Percentiles rank a stretch among this genome's conserved stretches.
These are phyloP conservation scores for Melangyna quadrimaculata DNA, from an alignment of 2,888 invertebrate genomes.

Conservation along the genomic window DNA sequence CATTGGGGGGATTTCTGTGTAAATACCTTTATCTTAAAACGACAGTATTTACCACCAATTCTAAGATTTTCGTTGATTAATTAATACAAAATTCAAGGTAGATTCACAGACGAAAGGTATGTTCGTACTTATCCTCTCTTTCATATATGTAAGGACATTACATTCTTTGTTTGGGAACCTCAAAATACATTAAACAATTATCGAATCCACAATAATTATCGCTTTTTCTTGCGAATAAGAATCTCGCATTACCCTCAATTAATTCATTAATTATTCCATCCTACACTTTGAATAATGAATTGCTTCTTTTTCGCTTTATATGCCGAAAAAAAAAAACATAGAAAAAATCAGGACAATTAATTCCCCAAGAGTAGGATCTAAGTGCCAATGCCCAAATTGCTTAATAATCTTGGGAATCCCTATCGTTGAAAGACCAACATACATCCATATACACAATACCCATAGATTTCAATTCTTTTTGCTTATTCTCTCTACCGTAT, in stretches of 20 bases:
- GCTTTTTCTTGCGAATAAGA: conserved; percentile 26
- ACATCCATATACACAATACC: neutral
- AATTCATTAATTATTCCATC: conserved; percentile 61
- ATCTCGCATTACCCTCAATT: conserved; percentile 36
- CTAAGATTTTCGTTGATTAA: neutral
- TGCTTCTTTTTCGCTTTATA: neutral
- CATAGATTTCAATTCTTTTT: conserved; percentile 3
- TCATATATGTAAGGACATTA: neutral
- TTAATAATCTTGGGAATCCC: conserved; percentile 57
- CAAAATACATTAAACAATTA: conserved; percentile 40
- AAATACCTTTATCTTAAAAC: too few species aligned
- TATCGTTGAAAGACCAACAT: conserved; percentile 40
- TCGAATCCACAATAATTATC: conserved; percentile 9
- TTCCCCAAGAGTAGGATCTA: conserved; percentile 41
- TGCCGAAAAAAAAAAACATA: neutral
- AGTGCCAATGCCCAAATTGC: conserved; percentile 57
- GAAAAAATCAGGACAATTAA: conserved; percentile 60
- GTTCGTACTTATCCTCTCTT: neutral
- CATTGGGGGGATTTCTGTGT: too few species aligned
- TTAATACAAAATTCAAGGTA: neutral
- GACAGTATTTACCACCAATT: too few species aligned
- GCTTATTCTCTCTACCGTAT: neutral
- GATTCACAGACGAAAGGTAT: neutral
- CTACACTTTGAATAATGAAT: conserved; percentile 55
- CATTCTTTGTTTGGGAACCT: neutral